Percentiles rank a stretch among this genome's conserved stretches.
Evolutionary conservation across 1,140 invertebrate species (phyloP).

Genomic region (Nephila pilipes): DNA sequence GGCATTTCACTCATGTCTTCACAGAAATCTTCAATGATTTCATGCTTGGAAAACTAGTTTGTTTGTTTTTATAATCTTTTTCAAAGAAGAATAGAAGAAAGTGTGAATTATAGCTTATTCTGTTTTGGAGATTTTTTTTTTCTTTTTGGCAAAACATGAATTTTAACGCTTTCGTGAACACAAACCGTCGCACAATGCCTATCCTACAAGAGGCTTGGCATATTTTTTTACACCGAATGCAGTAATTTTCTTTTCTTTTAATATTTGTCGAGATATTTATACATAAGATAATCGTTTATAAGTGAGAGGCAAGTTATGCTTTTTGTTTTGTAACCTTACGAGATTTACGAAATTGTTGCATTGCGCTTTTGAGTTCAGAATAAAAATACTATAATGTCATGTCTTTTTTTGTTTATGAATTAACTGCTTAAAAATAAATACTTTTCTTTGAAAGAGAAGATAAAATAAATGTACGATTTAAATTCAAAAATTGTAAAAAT

Average conservation of each 20-base stretch:
- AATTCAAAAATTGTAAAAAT: too few relatives aligned
- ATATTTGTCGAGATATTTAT: background rate
- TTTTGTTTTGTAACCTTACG: background rate
- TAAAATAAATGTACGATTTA: too few relatives aligned
- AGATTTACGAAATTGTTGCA: background rate
- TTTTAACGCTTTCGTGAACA: constrained; percentile 9
- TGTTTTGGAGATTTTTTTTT: background rate
- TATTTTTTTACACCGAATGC: background rate
- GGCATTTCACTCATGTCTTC: background rate
- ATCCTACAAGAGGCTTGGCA: background rate
- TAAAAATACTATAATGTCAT: background rate
- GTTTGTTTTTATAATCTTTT: background rate
- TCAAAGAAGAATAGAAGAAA: background rate
- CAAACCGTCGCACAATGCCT: background rate
- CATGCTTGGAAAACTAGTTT: background rate
- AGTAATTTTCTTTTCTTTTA: background rate
- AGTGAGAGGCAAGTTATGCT: background rate
- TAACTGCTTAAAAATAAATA: too few relatives aligned
- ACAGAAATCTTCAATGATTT: background rate
- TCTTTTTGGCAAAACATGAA: background rate
- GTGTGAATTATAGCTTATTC: constrained; percentile 5
- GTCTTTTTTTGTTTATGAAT: background rate
- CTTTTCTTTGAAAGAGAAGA: too few relatives aligned
- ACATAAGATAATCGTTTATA: background rate
- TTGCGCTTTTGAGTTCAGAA: background rate